Evolutionary conservation across 2,888 invertebrate species (phyloP), one percentile per base, ranked within the genome.

Genomic region (Troides oblongomaculatus): DNA sequence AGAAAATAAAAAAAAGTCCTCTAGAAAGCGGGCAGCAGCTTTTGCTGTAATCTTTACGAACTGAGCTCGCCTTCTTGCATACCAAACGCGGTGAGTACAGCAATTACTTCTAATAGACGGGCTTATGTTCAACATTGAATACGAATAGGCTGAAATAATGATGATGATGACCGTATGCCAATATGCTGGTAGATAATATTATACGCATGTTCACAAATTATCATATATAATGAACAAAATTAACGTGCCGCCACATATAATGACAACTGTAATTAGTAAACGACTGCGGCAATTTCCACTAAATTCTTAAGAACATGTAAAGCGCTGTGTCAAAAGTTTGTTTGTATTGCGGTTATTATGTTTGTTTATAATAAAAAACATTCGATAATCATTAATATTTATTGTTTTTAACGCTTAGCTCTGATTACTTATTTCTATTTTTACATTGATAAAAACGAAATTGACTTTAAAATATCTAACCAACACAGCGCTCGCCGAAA

Each of bases 261-360:
- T 50, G 30, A 62, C 18, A 23, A 62, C 30, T 23, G 23, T 18
- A 23, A 62, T 69, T 65, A 69, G 58, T 12, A 36, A 62, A 69
- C 57, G 21, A 36, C 21, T 17, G 21, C 58, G 62, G 65, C 62
- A 66, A 58, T 69, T 66, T 66, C 58, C 65, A 64, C 30, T 21
- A 30, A 21, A n/a, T 61, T 58, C 62, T 25, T 56, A 36, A 21
- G 64, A 65, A 62, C 46, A 43, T 62, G n/a, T 36, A 30, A 23
- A 23, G 10, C 57, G 23, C 23, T 58, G 57, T 10, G 12, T 58
- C 57, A 14, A 58, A 58, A 58, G 57, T 58, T 23, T 58, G 57
- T 58, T 58, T 58, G 10, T 12, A 14, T 53, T n/a, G 53, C 53
- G 53, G n/a, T 58, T 58, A 25, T 58, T 10, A 4, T 4, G 23